Conservation (phyloP, 1,140 invertebrate genomes). For the Phortica variegata region DNA sequence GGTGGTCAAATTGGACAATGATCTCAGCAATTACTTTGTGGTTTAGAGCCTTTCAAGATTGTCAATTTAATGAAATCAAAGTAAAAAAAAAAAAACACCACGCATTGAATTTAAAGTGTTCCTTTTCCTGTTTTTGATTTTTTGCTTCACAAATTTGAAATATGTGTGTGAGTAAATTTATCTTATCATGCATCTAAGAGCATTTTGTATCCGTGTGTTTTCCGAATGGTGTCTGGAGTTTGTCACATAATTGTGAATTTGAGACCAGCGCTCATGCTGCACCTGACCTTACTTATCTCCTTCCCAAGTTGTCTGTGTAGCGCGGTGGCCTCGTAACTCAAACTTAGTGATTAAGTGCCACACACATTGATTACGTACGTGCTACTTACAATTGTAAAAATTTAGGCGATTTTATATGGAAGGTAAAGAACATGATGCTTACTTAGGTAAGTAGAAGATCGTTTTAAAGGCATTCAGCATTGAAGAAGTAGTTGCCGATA, state of each 20-base stretch:
- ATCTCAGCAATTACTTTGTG: neutral
- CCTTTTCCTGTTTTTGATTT: neutral
- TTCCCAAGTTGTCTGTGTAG: slow-evolving; percentile 21
- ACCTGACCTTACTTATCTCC: slow-evolving; percentile 1
- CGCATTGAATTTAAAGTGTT: neutral
- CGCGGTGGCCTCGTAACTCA: slow-evolving; percentile 40
- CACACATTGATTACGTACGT: slow-evolving; percentile 15
- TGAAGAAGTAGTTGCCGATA: no score
- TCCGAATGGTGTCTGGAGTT: neutral
- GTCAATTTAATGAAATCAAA: neutral
- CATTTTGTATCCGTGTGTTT: neutral
- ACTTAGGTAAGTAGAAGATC: no score
- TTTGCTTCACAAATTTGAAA: neutral
- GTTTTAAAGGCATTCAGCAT: no score
- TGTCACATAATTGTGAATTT: slow-evolving; percentile 3
- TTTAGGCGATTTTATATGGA: no score
- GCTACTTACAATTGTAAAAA: no score
- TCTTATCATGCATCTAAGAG: neutral
- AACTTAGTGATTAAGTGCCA: slow-evolving; percentile 36
- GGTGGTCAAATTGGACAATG: neutral
- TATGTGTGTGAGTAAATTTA: neutral
- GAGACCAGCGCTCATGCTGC: neutral
- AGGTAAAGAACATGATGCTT: no score
- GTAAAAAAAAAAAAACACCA: neutral
- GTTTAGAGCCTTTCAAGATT: no score